Base-by-base conservation (phyloP, 2,113 vertebrate species). In the Pyxicephalus adspersus region DNA sequence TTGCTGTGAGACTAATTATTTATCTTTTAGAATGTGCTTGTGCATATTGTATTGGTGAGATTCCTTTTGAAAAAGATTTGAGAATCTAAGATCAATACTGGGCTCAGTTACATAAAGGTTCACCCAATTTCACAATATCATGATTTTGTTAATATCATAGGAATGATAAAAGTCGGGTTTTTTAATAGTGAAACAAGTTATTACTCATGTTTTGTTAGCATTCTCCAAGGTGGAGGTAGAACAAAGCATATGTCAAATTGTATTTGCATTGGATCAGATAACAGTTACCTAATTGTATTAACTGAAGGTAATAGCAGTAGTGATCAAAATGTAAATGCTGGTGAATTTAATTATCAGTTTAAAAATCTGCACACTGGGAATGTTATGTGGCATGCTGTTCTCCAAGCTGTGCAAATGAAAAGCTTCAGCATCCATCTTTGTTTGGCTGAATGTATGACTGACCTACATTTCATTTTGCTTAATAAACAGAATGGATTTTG, bases 291-390 rank as follows among this genome's bases (percentile, higher is more conserved):
- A 77, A 85, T 86, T 87, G 83, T 83, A 88, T 86, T 85, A 84
- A 85, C 83, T 85, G 85, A 76, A 81, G 77, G 25, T 45, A 72
- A 81, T 77, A 84, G 80, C 80, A 86, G 85, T 87, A 89, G 76
- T 85, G 89, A 87, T 86, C 72, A 73, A 88, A 91, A 84, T 81
- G 90, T 83, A 80, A 87, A 70, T 85, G 61, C 54, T 83, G 87
- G 76, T 83, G 70, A 67, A 86, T 86, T 88, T 88, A 91, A 89
- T 90, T 90, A 90, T 90, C 85, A 87, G 85, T 84, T 85, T 89
- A 87, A 89, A 89, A 86, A 84, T 84, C 83, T 3, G 73, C 89
- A 89, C 85, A 90, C 84, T 83, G 51, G 83, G 79, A 87, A 89
- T 74, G 76, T 77, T 86, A 88, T 88, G 77, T 68, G 85, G 83